Evolutionary conservation across 2,797 vertebrate genomes (phyloP).

Genomic region (Fratercula arctica): DNA sequence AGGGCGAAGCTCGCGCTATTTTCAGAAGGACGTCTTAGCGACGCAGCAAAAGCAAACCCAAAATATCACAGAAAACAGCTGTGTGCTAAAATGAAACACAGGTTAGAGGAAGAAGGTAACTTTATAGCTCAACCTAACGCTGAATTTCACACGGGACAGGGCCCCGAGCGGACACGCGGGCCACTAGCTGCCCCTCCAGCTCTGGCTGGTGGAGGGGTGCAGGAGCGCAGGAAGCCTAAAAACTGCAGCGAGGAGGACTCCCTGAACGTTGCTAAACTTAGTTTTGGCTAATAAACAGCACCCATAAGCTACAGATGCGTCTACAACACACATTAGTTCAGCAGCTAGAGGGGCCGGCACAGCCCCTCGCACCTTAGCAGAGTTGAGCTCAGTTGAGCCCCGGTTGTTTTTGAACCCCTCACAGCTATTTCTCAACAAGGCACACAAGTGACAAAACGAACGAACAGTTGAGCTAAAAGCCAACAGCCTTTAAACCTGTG

Average conservation of each 20-base stretch:
- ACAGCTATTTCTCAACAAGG: neutral
- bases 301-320: neutral
- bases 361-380: neutral
- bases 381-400: neutral
- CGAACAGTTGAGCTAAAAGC: neutral
- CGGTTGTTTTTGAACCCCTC: neutral
- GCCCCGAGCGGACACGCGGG: accelerated
- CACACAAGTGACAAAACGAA: neutral
- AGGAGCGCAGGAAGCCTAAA: accelerated
- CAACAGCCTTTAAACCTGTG: neutral
- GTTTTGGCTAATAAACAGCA: neutral
- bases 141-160: neutral
- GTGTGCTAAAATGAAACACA: neutral
- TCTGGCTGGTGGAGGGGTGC: accelerated
- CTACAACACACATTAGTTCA: neutral
- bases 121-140: neutral
- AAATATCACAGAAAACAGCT: neutral
- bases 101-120: neutral
- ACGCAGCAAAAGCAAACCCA: neutral
- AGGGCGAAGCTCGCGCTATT: neutral
- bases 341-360: neutral
- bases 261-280: neutral
- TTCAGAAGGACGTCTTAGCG: neutral
- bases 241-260: neutral
- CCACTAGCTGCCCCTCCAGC: neutral